Evolutionary conservation across 2,888 invertebrate species (phyloP), one percentile per base, ranked within the genome.

Genomic region (Lathronympha strigana): DNA sequence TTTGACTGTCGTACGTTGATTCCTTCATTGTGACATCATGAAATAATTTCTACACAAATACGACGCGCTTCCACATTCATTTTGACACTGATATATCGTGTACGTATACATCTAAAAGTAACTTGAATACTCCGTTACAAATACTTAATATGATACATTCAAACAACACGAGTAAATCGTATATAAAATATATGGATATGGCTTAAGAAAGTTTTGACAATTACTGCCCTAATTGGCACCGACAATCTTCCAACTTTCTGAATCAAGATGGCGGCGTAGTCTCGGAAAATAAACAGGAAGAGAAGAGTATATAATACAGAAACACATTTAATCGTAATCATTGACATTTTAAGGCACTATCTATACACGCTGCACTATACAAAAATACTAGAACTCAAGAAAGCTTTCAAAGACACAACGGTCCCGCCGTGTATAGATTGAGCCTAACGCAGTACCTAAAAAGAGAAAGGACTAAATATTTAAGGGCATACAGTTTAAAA

Each of bases 271-370:
- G 8, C 8, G n/a, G 21, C 21, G 5, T 28, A 15, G 28, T 23
- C 5, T 15, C 11, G 5, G n/a, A 13, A 3, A 19, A 23, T 9
- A n/a, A 25, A n/a, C 6, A 8, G 15, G 36, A 21, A 33, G 1
- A n/a, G 36, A 21, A 33, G 1, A n/a, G 4, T n/a, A 19, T 19
- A n/a, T 8, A 51, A 9, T 36, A 38, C n/a, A 31, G n/a, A 9
- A 45, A 33, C 6, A 45, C 45, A n/a, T 58, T 45, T 47, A 33
- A 19, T 43, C 15, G 19, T 45, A 64, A 19, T 53, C 60, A 54
- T 60, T 66, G 53, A 61, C 60, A 19, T 53, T 38, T 36, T 40
- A 60, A 60, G 64, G 60, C 66, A 60, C 66, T 54, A 66, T 60
- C 60, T 66, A 60, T 60, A 66, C 40, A 66, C 60, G 66, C 36